Evolutionary conservation across 2,888 invertebrate genomes (phyloP), one percentile per base, ranked within the genome.

Genomic region (Timema cristinae): DNA sequence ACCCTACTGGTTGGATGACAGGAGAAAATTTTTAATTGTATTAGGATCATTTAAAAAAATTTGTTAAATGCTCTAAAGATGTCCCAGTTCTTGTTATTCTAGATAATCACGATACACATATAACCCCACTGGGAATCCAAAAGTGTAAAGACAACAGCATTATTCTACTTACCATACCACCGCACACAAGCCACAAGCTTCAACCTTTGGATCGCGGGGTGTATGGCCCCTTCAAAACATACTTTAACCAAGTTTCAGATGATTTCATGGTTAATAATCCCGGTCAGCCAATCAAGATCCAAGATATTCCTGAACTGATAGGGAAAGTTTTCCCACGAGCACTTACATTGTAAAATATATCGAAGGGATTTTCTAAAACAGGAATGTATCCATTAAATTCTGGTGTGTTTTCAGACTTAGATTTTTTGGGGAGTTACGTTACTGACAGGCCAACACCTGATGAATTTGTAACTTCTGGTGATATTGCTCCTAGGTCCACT

Each of bases 161-260:
- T 50, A 77, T 79, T 66, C 73, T 82, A 68, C 76, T 83, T 54
- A 80, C 81, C 7, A 78, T 82, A 66, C 81, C 80, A 49, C 82
- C 81, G n/a, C 81, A 83, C 75, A 80, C 80, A 70, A 78, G 81
- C 8, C 81, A 80, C 70, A 81, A 81, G 75, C 70, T 83, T 67
- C 83, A 83, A 77, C 82, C 82, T 11, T 76, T 83, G 13, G 81
- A 83, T 76, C 78, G 81, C 10, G 78, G 79, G 50, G 77, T 82
- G 6, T 80, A 79, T 75, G 79, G 79, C 8, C 82, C 81, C 48
- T 79, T 83, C 66, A 83, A 83, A 75, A 77, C 75, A 68, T 76
- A 73, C 70, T 73, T 77, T 67, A 77, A 78, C 67, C 70, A 71
- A 54, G 77, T 77, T 54, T 74, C 73, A 66, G 78, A 76, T 71